phyloP scores from a whole-genome alignment of 2,113 vertebrate genomes.

The Lampris incognitus region DNA sequence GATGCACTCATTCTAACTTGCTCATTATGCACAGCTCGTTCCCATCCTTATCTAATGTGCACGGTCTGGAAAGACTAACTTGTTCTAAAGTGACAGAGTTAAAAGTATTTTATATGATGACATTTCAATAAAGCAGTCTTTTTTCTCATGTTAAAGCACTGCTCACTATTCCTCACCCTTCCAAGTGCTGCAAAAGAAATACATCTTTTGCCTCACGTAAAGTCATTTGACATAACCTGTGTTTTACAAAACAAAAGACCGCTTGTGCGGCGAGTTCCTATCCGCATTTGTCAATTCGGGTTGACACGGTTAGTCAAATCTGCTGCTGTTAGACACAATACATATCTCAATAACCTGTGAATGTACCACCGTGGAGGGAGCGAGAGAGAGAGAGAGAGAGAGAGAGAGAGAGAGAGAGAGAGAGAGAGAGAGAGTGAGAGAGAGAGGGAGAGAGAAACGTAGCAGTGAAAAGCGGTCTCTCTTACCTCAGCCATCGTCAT shows the following conservation, averaged over 20 bases:
- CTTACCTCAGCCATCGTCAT: conserved; percentile 97
- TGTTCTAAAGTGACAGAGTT: too few species aligned
- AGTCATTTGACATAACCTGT: too few species aligned
- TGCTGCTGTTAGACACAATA: conserved; percentile 37
- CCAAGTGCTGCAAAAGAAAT: too few species aligned
- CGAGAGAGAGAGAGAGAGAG: neutral
- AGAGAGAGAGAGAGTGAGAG: conserved; percentile 5
- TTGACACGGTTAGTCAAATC: neutral
- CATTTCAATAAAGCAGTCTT: too few species aligned
- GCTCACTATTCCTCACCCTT: too few species aligned
- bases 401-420: conserved; percentile 3
- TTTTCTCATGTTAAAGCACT: too few species aligned
- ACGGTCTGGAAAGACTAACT: too few species aligned
- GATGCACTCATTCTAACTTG: neutral
- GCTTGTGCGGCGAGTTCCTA: too few species aligned
- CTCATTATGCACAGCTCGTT: neutral
- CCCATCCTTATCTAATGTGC: neutral
- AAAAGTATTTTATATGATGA: too few species aligned
- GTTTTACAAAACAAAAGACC: too few species aligned
- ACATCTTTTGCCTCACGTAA: too few species aligned
- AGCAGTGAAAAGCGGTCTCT: conserved; percentile 60
- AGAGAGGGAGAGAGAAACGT: conserved; percentile 10
- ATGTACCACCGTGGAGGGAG: neutral
- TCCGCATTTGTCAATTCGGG: neutral
- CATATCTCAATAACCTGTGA: neutral